Evolutionary conservation across 1,140 invertebrate genomes (phyloP).

Genomic region (Heterodera schachtii): DNA sequence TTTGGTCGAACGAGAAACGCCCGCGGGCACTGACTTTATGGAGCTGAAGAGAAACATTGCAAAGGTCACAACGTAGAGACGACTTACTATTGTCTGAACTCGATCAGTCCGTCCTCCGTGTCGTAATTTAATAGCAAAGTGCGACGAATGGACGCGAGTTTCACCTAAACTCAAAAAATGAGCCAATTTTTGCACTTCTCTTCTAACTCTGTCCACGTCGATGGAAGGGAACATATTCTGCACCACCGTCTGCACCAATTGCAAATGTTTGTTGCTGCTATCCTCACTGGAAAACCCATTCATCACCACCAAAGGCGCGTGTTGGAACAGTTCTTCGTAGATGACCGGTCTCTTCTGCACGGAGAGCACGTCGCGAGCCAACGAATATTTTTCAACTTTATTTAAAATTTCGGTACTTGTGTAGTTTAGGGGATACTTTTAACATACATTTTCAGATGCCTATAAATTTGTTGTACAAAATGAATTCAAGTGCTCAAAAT

Average conservation of each 20-base stretch:
- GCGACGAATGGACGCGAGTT: constrained; percentile 83
- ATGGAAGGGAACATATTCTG: constrained; percentile 98
- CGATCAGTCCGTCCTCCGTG: constrained; percentile 80
- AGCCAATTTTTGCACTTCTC: background rate
- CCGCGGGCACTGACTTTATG: constrained; percentile 76
- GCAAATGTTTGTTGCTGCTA: constrained; percentile 79
- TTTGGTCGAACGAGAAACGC: constrained; percentile 86
- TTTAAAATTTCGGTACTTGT: too few species aligned
- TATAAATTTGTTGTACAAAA: too few species aligned
- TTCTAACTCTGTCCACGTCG: constrained; percentile 79
- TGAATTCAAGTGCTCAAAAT: too few species aligned
- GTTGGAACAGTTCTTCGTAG: constrained; percentile 78
- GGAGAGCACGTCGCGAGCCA: constrained; percentile 83
- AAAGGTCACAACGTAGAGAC: constrained; percentile 60
- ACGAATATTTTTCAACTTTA: constrained; percentile 71
- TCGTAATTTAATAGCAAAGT: constrained; percentile 91
- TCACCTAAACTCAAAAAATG: constrained; percentile 73
- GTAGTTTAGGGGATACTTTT: too few species aligned
- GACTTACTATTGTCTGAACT: constrained; percentile 85
- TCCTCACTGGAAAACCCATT: constrained; percentile 82
- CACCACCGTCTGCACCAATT: constrained; percentile 89
- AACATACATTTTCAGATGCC: too few species aligned
- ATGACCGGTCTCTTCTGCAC: constrained; percentile 77
- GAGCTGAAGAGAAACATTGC: constrained; percentile 64
- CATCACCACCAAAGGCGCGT: constrained; percentile 85